A percentile compares a stretch with the other conserved stretches of the same genome.
Conservation (phyloP, 2,888 invertebrate species). For the Ophion costatus region DNA sequence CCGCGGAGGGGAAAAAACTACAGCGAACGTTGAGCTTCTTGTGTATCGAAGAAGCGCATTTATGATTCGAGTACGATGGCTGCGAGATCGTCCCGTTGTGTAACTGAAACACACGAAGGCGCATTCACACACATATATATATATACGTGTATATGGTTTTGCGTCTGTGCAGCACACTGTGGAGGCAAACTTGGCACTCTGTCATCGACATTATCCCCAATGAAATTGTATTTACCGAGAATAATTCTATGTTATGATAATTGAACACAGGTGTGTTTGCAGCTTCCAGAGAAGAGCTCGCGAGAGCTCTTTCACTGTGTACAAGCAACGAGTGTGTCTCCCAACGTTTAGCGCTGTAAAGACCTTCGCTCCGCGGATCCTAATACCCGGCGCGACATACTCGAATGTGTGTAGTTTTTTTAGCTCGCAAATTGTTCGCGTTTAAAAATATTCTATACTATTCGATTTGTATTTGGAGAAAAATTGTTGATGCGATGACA, state of each 20-base stretch:
- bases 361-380: constrained; percentile 42
- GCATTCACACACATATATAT: neutral
- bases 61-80: constrained; percentile 44
- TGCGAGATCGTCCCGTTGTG: constrained; percentile 34
- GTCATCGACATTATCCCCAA: constrained; percentile 72
- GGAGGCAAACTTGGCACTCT: constrained; percentile 62
- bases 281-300: constrained; percentile 69
- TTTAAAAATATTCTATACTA: neutral
- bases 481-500: constrained; percentile 11
- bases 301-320: constrained; percentile 25
- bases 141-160: constrained; percentile 2
- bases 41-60: constrained; percentile 48
- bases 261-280: constrained; percentile 77
- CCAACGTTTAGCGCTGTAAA: constrained; percentile 49
- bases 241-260: constrained; percentile 79
- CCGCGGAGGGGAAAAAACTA: constrained; percentile 4
- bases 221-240: constrained; percentile 76
- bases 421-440: neutral
- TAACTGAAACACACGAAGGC: constrained; percentile 25
- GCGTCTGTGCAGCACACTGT: constrained; percentile 18
- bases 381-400: constrained; percentile 54
- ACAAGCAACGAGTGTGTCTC: constrained; percentile 31
- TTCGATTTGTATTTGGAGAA: neutral
- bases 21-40: constrained; percentile 3
- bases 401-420: constrained; percentile 19